Evolutionary conservation across 1,140 invertebrate genomes (phyloP), one percentile per base, ranked within the genome.

Genomic region (Dendrolimus kikuchii): DNA sequence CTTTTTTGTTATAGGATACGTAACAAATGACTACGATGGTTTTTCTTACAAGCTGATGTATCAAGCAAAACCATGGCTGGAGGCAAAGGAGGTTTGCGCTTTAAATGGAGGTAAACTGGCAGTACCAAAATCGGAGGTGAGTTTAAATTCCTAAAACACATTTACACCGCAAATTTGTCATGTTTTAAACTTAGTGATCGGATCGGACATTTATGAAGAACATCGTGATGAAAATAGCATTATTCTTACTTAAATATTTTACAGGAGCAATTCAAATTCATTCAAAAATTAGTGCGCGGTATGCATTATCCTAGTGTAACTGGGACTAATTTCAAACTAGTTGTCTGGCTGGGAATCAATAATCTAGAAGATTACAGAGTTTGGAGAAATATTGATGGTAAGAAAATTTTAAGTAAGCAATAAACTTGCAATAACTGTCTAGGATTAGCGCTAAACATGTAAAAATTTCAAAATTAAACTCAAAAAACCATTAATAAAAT

Each of bases 351-450:
- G 6, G 80, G 81, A 5, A 77, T 85, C 52, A 70, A 60, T 48
- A 83, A 77, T 49, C 9, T 77, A 0, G 62, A 74, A 0, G 66
- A 83, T 39, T 76, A 74, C 46, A 65, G 23, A 7, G 40, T 62
- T 0, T 85, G 81, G 81, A 72, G 52, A 50, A 81, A 76, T n/a
- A 49, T 85, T 38, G 69, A 80, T 36, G 81, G 81, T 85, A 66
- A 50, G 55, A 23, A 23, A 23, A 23, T 2, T 23, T 1, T 23
- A 23, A 2, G 3, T 23, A 23, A 23, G 23, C 23, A 23, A 1
- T 23, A 23, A 23, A 23, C 23, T 23, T 23, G 23, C 23, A 23
- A 23, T 23, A 23, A 23, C 23, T 3, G 1, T 23, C 23, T 23
- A 23, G 23, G 23, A 23, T 2, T 23, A 2, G 23, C 1, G 23